Evolutionary conservation across 2,888 invertebrate species (phyloP).

Genomic region (Tipula unca): DNA sequence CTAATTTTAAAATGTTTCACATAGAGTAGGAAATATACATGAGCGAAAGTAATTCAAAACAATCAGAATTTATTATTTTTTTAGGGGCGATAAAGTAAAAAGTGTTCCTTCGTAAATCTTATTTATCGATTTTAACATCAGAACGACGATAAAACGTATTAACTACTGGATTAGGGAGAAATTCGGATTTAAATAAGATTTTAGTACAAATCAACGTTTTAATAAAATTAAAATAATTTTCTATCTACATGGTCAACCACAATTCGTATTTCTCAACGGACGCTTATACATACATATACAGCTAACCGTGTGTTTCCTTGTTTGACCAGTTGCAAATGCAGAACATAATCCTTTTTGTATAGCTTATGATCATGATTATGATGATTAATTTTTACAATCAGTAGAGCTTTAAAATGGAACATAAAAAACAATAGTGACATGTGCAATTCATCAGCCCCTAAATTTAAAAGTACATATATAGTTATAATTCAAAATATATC

Average conservation of each 20-base stretch:
- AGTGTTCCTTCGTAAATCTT: not conserved
- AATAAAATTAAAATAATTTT: not conserved
- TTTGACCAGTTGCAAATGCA: not conserved
- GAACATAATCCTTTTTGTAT: not conserved
- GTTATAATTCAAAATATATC: not conserved
- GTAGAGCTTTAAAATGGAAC: not conserved
- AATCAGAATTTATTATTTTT: not conserved
- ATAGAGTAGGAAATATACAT: not conserved
- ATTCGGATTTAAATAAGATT: not conserved
- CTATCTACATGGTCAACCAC: not conserved
- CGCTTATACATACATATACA: not conserved
- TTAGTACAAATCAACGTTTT: not conserved
- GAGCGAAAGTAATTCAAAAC: not conserved
- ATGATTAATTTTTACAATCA: not conserved
- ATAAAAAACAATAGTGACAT: not conserved
- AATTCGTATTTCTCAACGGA: not conserved
- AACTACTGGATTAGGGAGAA: not conserved
- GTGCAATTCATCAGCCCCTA: not conserved
- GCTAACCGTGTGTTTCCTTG: not conserved
- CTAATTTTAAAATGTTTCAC: not conserved
- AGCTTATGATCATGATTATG: not conserved
- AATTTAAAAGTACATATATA: not conserved
- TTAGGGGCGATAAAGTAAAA: constrained; percentile 8
- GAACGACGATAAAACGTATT: not conserved
- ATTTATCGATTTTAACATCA: not conserved